Base-by-base conservation (phyloP, 35 echinoderm and acorn worm genomes). In the Diadema setosum region DNA sequence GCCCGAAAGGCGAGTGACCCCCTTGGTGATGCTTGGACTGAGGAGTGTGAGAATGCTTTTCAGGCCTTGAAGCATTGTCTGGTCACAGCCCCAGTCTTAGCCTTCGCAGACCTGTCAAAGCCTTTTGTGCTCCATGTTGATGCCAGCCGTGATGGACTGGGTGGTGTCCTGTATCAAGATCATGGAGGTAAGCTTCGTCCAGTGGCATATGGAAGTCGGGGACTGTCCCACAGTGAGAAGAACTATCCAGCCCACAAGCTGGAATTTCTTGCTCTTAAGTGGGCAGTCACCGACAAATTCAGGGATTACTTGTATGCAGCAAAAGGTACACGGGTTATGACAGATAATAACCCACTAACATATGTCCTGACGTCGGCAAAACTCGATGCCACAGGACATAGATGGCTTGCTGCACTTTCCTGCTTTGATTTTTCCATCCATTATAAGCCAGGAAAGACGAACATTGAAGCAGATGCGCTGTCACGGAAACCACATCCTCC, bases 201-300 rank as follows among this genome's bases (percentile, higher is more conserved):
- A 40, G 64, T 95, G 9, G 88, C 93, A 17, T 95, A 91, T 80
- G 84, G 48, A 31, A 91, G 88, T 81, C 74, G 80, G 31, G 67
- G 27, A 4, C 35, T 91, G 30, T 58, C 48, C 17, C 46, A 61
- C 15, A 48, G n/a, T 15, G 92, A 94, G 43, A 45, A 21, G 6
- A 85, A 80, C 42, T 94, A 94, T 44, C 80, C 85, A 11, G 89
- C 89, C 17, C 89, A 92, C 31, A 91, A 89, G 86, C 39, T 91
- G 7, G 89, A 88, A 43, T 88, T 85, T 48, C 30, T 89, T 2
- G 40, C 67, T 2, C 33, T 92, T 21, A 93, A 93, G 65, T 93
- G 85, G 85, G 86, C 85, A 17, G 24, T 93, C 14, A 75, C 80
- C 3, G 86, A 89, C 20, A 88, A 93, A 37, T 89, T 93, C 59